These are phyloP conservation scores for Meliscaeva auricollis DNA, from an alignment of 2,888 invertebrate genomes.

Conservation along the genomic window DNA sequence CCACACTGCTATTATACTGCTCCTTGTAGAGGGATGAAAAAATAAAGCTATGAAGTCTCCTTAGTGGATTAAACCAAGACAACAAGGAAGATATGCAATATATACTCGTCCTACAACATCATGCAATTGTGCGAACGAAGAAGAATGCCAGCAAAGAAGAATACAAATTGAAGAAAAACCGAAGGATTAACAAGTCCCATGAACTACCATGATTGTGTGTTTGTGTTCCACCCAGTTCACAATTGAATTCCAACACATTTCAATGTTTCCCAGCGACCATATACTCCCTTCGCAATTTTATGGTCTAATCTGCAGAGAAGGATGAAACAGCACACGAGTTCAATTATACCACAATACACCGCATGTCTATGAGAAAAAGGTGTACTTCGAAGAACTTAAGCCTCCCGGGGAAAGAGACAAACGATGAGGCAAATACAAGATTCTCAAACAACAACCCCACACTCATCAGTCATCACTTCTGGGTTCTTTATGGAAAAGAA, in stretches of 20 bases:
- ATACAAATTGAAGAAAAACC: slow-evolving; percentile 19
- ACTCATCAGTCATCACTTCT: slow-evolving; percentile 31
- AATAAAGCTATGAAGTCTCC: slow-evolving; percentile 1
- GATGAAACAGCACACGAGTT: slow-evolving; percentile 20
- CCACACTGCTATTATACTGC: not conserved
- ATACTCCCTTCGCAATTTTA: slow-evolving; percentile 7
- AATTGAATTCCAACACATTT: slow-evolving; percentile 71
- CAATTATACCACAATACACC: too few species aligned
- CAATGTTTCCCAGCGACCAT: slow-evolving; percentile 45
- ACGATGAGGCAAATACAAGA: slow-evolving; percentile 26
- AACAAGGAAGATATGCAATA: slow-evolving; percentile 59
- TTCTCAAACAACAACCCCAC: slow-evolving; percentile 49
- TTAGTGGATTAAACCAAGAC: slow-evolving; percentile 29
- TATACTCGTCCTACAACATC: slow-evolving; percentile 6
- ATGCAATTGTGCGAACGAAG: slow-evolving; percentile 40
- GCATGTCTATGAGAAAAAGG: slow-evolving; percentile 52
- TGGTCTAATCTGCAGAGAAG: not conserved
- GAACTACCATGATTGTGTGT: slow-evolving; percentile 46
- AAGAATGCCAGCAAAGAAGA: slow-evolving; percentile 43
- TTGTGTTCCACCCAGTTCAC: slow-evolving; percentile 37
- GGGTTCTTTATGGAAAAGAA: slow-evolving; percentile 10
- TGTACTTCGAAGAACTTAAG: slow-evolving; percentile 35
- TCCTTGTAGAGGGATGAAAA: not conserved
- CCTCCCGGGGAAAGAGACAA: slow-evolving; percentile 4
- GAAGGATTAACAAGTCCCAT: slow-evolving; percentile 60